Evolutionary conservation across 2,888 invertebrate genomes (phyloP).

Genomic region (Myathropa florea): DNA sequence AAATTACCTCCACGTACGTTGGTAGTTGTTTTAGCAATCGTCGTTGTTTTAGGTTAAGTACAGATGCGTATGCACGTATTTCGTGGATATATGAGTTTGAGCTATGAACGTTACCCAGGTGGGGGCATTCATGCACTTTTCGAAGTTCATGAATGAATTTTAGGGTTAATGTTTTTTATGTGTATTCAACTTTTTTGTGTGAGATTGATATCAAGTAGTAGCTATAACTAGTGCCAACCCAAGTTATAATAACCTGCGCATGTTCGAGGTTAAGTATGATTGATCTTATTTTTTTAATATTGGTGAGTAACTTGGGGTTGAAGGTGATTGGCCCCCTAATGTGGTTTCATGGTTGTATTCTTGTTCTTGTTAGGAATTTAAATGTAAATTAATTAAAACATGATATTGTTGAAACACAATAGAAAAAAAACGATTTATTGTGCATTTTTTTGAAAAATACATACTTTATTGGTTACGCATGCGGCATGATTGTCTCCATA

Average conservation of each 20-base stretch:
- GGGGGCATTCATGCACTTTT: not conserved
- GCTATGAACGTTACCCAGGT: not conserved
- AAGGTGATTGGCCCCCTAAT: not conserved
- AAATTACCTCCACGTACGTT: slow-evolving; percentile 59
- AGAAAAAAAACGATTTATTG: too few species aligned
- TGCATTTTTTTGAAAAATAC: too few species aligned
- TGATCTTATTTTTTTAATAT: not conserved
- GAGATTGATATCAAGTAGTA: not conserved
- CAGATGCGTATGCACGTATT: slow-evolving; percentile 27
- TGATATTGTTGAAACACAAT: too few species aligned
- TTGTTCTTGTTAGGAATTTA: too few species aligned
- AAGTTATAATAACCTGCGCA: not conserved
- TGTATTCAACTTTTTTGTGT: not conserved
- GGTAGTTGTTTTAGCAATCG: slow-evolving; percentile 7
- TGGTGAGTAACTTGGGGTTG: not conserved
- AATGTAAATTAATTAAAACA: too few species aligned
- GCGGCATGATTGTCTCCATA: too few species aligned
- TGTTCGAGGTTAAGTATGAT: not conserved
- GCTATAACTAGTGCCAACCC: not conserved
- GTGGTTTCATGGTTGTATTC: not conserved
- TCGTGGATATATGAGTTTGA: slow-evolving; percentile 37
- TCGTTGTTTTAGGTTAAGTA: slow-evolving; percentile 36
- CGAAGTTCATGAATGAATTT: slow-evolving; percentile 54
- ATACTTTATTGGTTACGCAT: too few species aligned
- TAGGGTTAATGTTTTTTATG: not conserved